Evolutionary conservation across 1,140 invertebrate genomes (phyloP).

Genomic region (Copidosoma floridanum): DNA sequence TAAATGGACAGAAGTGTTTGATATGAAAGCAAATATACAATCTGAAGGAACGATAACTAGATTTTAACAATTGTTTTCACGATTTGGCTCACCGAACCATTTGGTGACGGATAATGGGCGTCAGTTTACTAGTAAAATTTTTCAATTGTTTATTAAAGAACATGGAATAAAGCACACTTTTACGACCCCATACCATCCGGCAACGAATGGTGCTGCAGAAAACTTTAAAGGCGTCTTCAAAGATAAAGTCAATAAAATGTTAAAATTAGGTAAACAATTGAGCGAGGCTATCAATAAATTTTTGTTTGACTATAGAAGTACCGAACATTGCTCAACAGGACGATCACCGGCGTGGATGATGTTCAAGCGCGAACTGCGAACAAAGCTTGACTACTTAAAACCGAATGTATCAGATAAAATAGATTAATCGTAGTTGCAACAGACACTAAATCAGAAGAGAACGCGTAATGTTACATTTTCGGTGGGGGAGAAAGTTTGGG

Average conservation of each 20-base stretch:
- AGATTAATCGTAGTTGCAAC: neutral
- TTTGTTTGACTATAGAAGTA: neutral
- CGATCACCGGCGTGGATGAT: neutral
- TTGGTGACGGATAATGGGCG: slow-evolving; percentile 34
- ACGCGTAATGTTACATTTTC: neutral
- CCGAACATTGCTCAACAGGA: neutral
- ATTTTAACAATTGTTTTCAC: slow-evolving; percentile 32
- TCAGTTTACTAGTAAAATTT: slow-evolving; percentile 31
- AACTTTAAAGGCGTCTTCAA: slow-evolving; percentile 28
- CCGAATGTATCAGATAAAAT: neutral
- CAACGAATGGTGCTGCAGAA: slow-evolving; percentile 40
- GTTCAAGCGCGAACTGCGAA: neutral
- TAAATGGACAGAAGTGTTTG: neutral
- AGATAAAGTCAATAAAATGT: neutral
- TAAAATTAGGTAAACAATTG: neutral
- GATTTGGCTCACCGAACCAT: slow-evolving; percentile 33
- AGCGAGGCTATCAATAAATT: neutral
- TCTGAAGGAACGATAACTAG: slow-evolving; percentile 26
- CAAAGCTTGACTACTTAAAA: neutral
- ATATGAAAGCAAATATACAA: slow-evolving; percentile 9
- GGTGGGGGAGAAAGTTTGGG: neutral
- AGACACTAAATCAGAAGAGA: neutral
- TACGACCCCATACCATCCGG: slow-evolving; percentile 36
- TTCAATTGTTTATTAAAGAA: slow-evolving; percentile 30
- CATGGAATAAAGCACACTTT: slow-evolving; percentile 32